Evolutionary conservation across 2,888 invertebrate genomes (phyloP).

Genomic region (Nomada flava): DNA sequence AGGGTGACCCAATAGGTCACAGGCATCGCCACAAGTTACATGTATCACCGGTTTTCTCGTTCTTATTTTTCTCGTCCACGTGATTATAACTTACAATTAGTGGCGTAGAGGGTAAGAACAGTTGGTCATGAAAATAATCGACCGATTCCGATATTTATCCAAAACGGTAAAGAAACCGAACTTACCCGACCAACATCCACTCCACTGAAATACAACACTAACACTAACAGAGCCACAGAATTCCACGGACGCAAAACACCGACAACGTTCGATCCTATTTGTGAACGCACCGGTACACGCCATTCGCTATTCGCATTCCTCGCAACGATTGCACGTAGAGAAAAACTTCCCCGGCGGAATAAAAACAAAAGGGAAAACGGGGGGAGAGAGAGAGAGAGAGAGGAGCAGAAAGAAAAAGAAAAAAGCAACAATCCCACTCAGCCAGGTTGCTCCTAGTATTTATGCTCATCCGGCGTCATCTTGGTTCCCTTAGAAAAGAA

Average conservation of each 20-base stretch:
- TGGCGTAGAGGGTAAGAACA: no score
- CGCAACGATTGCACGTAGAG: slow-evolving; percentile 26
- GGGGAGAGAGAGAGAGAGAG: neutral
- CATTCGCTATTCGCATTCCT: slow-evolving; percentile 23
- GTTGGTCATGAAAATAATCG: neutral
- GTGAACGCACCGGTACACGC: slow-evolving; percentile 30
- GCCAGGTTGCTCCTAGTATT: slow-evolving; percentile 34
- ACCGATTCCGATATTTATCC: neutral
- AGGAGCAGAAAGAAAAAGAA: neutral
- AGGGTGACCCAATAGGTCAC: no score
- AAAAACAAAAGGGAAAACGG: neutral
- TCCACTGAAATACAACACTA: neutral
- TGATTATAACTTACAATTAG: no score
- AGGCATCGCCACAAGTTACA: no score
- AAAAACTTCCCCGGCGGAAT: neutral
- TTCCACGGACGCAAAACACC: neutral
- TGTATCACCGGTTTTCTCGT: neutral
- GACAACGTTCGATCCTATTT: slow-evolving; percentile 2
- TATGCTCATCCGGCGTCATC: slow-evolving; percentile 53
- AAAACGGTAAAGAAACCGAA: neutral
- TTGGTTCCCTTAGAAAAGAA: slow-evolving; percentile 52
- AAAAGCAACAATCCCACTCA: slow-evolving; percentile 18
- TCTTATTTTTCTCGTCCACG: neutral
- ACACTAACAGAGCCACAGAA: neutral
- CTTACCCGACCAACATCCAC: neutral